Evolutionary conservation across 2,797 vertebrate species (phyloP).

Genomic region (Acanthiza pusilla): DNA sequence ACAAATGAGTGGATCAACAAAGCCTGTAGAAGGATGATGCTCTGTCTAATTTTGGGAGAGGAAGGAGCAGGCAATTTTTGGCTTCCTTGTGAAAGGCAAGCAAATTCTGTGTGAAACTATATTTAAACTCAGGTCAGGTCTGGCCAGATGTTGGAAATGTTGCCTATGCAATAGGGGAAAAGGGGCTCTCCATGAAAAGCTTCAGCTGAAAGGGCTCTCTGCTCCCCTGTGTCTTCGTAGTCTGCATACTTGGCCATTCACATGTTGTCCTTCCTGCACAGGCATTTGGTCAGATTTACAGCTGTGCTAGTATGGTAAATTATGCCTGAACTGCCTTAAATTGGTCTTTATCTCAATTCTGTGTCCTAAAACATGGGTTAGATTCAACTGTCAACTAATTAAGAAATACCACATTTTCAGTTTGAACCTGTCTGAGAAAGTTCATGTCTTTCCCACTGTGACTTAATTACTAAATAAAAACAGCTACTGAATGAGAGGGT

Average conservation of each 20-base stretch:
- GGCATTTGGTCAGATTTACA: neutral
- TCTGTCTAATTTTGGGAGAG: neutral
- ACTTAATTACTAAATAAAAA: neutral
- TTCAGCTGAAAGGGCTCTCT: neutral
- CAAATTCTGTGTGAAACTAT: neutral
- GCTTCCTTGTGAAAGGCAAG: neutral
- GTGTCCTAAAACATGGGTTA: neutral
- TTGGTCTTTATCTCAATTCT: neutral
- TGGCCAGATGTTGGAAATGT: neutral
- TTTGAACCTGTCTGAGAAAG: neutral
- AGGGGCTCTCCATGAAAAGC: neutral
- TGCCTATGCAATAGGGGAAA: neutral
- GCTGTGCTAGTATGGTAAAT: neutral
- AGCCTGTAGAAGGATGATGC: neutral
- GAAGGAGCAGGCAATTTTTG: neutral
- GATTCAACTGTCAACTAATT: neutral
- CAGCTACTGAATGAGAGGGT: neutral
- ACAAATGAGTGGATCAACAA: neutral
- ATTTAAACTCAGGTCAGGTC: neutral
- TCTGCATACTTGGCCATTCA: neutral
- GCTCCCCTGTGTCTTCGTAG: neutral
- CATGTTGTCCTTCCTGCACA: neutral
- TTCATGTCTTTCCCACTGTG: neutral
- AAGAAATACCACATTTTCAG: neutral
- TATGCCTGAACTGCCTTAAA: neutral